Conservation (phyloP, 2,113 vertebrate species). For the Ceuthmochares aereus region DNA sequence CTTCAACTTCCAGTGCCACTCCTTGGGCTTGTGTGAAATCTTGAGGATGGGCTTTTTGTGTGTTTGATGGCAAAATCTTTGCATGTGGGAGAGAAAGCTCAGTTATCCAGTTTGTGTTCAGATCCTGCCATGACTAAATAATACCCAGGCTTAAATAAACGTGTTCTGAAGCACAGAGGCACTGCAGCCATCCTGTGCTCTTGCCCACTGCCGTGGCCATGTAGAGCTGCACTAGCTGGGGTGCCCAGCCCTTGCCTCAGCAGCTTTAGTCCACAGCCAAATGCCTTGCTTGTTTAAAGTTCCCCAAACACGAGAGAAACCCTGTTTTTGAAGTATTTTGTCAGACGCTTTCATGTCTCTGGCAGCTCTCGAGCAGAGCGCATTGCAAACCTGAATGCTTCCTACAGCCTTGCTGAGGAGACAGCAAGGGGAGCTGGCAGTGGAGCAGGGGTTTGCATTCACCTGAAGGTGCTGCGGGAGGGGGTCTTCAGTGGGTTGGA, state of each 20-base stretch:
- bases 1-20: background rate
- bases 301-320: background rate
- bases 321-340: background rate
- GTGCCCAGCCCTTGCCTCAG: background rate
- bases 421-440: background rate
- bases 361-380: background rate
- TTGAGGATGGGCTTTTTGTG: background rate
- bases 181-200: background rate
- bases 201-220: rapidly evolving
- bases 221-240: background rate
- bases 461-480: background rate
- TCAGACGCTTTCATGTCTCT: background rate
- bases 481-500: background rate
- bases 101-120: background rate
- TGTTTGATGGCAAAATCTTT: background rate
- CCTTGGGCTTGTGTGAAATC: rapidly evolving
- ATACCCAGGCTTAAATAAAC: background rate
- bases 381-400: background rate
- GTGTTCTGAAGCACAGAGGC: background rate
- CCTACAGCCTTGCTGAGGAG: no score
- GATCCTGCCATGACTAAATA: background rate
- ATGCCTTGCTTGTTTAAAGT: rapidly evolving
- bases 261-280: background rate
- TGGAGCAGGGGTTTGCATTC: background rate
- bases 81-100: background rate